Base-by-base conservation (phyloP, 1,140 invertebrate genomes). In the Cydia amplana region DNA sequence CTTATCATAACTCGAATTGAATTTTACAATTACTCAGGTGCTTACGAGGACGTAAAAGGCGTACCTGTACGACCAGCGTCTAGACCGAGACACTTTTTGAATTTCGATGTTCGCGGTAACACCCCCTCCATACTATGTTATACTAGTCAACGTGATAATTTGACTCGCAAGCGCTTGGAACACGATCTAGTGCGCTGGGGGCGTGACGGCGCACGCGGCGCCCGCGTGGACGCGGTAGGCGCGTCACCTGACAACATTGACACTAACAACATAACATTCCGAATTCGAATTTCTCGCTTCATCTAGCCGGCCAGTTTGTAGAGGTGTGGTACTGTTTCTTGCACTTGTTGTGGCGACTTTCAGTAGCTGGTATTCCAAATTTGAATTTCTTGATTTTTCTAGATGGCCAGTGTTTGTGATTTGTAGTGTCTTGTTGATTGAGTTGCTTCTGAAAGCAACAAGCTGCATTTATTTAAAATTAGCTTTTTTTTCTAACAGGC, bases 161-260 rank as follows among this genome's bases (percentile, higher is more conserved):
- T 6, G 5, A 32, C 32, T 32, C 32, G 5, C 32, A 32, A 32
- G 3, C 32, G 4, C 32, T 32, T 32, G 32, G 32, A 32, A 32
- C 6, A 32, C 6, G 32, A 32, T 0, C 5, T 4, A 32, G 5
- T 32, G 70, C 77, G 78, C 67, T 46, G 74, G 74, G 83, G 84
- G 83, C 84, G 82, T 85, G 81, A 81, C 74, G 23, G 51, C 64
- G 60, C 80, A 83, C 81, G 84, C 51, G 23, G 49, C 36, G 60
- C 20, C 32, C 20, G n/a, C 81, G 80, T 83, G 81, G 49, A 46
- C 70, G 49, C 20, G 25, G 36, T 40, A 40, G 63, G 60, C 70
- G 80, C 83, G 83, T 84, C 84, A 73, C 67, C 14, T 60, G 55
- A 40, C 73, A 74, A 80, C 78, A 18, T 64, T 76, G 65, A 70